Evolutionary conservation across 2,888 invertebrate species (phyloP), one percentile per base, ranked within the genome.

Genomic region (Flabesymbios commensalis): DNA sequence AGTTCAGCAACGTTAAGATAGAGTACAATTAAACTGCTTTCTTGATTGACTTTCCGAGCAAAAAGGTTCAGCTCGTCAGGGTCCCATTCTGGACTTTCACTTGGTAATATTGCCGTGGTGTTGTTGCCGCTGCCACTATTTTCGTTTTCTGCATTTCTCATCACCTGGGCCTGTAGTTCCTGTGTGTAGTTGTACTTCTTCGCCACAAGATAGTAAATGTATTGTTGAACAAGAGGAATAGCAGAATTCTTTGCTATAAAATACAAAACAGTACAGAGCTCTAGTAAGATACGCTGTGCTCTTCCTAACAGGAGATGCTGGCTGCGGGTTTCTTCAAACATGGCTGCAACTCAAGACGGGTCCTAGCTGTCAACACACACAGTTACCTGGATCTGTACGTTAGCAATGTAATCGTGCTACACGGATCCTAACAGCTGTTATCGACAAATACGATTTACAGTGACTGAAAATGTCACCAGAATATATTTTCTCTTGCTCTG

Each of bases 1-100:
- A 79, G 75, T 64, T 80, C 79, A 1, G 80, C 80, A 10, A 79
- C 74, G 65, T 79, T 79, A 14, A 81, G 70, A 55, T 71, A 71
- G 54, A 70, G 58, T 22, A 71, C 62, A 47, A 71, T 65, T 14
- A 70, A 56, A 24, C 64, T 66, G 47, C 69, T 71, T 59, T 70
- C 70, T 52, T 68, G 59, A 53, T 70, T 65, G 29, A 68, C 61
- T 28, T 57, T 26, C n/a, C 53, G 41, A n/a, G 53, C 48, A n/a
- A n/a, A n/a, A 24, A 59, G 48, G 2, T 26, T 32, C 42, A 53
- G 28, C 5, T 24, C 19, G 4, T 45, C 56, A n/a, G n/a, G n/a
- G 14, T 53, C 54, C 42, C 53, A 3, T 19, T 14, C 52, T 3
- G 5, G 10, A 5, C 41, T 10, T n/a, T 10, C n/a, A 7, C 45